Conservation (phyloP, 1,140 invertebrate genomes). For the Gryon sp. region DNA sequence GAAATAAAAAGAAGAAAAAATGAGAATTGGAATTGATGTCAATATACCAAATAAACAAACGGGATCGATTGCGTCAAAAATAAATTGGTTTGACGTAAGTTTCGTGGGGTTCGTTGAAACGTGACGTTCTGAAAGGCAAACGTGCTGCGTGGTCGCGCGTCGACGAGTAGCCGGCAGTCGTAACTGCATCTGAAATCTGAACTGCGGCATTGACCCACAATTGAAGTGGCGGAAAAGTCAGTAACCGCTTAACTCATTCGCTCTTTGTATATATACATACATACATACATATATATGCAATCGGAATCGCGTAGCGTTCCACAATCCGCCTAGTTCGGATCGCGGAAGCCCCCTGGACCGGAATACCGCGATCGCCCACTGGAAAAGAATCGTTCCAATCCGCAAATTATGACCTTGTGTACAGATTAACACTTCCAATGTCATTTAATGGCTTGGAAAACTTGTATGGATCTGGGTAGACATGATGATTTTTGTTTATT, state of each 20-base stretch:
- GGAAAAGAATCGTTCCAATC: conserved; percentile 61
- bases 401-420: conserved; percentile 52
- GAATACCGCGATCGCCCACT: conserved; percentile 61
- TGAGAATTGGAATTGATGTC: background rate
- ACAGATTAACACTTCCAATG: background rate
- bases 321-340: conserved; percentile 65
- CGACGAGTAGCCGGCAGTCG: conserved; percentile 63
- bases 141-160: conserved; percentile 62
- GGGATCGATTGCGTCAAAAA: background rate
- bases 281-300: conserved; percentile 54
- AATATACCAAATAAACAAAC: background rate
- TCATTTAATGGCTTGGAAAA: too few relatives aligned
- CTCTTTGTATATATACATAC: conserved; percentile 69
- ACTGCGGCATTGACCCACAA: conserved; percentile 73
- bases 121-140: conserved; percentile 48
- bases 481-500: too few relatives aligned
- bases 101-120: conserved; percentile 40
- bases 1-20: background rate
- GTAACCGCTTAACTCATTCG: conserved; percentile 76
- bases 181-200: conserved; percentile 66
- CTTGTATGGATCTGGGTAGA: too few relatives aligned
- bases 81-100: background rate
- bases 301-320: conserved; percentile 72
- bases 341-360: conserved; percentile 61
- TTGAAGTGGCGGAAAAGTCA: conserved; percentile 71